Percentiles rank a stretch among this genome's conserved stretches.
Conservation (phyloP, 53 echinoderm and acorn worm genomes). For the Paracentrotus lividus region DNA sequence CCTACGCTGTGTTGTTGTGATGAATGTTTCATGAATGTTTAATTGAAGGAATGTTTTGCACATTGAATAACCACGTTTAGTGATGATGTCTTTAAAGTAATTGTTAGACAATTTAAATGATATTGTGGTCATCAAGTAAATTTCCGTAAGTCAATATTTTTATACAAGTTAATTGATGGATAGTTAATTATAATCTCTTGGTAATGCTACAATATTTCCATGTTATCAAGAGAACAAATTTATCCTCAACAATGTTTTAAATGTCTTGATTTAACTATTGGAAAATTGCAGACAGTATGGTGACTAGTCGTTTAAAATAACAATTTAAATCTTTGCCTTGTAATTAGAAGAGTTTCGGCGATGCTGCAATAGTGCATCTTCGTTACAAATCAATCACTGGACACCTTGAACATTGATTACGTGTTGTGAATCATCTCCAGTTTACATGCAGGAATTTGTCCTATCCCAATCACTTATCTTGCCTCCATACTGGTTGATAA, state of each 20-base stretch:
- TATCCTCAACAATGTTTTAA: too few relatives aligned
- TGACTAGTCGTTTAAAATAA: too few relatives aligned
- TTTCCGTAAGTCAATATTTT: neutral
- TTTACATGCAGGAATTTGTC: neutral
- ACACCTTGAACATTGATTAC: conserved; percentile 30
- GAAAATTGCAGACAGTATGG: too few relatives aligned
- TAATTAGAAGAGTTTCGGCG: neutral
- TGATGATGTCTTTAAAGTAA: neutral
- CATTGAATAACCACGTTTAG: neutral
- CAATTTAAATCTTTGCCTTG: too few relatives aligned
- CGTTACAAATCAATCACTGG: neutral
- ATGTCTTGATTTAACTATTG: too few relatives aligned
- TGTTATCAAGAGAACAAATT: too few relatives aligned
- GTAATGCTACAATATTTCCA: too few relatives aligned
- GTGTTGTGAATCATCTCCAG: neutral
- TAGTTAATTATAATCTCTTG: too few relatives aligned
- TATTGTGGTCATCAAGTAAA: neutral
- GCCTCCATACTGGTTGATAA: neutral
- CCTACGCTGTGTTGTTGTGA: neutral
- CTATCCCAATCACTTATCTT: conserved; percentile 15
- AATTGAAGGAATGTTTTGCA: neutral
- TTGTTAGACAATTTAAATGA: neutral
- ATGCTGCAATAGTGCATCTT: neutral
- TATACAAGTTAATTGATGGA: too few relatives aligned
- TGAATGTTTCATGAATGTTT: neutral